phyloP scores from a whole-genome alignment of 2,113 vertebrate species.

The Strix uralensis region DNA sequence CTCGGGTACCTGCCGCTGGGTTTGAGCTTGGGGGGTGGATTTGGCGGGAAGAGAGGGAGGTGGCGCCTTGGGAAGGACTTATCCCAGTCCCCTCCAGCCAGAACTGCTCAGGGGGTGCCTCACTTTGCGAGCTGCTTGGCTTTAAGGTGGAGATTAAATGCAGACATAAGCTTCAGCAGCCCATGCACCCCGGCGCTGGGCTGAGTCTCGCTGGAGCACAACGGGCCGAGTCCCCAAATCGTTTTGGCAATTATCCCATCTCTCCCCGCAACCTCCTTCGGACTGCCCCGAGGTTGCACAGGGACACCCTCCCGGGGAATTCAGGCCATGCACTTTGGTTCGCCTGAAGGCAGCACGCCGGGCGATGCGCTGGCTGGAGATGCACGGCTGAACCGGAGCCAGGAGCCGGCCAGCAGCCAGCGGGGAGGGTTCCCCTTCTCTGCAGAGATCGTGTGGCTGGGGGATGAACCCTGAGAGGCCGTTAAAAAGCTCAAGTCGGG shows the following conservation, averaged over 20 bases:
- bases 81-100: background rate
- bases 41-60: background rate
- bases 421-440: background rate
- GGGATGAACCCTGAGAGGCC: background rate
- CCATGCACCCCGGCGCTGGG: rapidly evolving
- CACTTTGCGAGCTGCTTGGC: background rate
- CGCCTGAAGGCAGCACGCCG: rapidly evolving
- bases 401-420: background rate
- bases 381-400: background rate
- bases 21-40: background rate
- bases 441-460: background rate
- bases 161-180: background rate
- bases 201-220: rapidly evolving
- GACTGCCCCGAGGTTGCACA: rapidly evolving
- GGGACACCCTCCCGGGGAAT: background rate
- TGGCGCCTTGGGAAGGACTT: background rate
- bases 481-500: background rate
- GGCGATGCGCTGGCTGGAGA: background rate
- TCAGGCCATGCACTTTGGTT: rapidly evolving
- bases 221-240: rapidly evolving
- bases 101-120: rapidly evolving
- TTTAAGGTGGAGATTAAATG: background rate
- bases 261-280: rapidly evolving
- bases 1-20: background rate
- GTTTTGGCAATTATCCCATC: background rate